Base-by-base conservation (phyloP, 2,888 invertebrate genomes). In the Cantharis flavilabris region DNA sequence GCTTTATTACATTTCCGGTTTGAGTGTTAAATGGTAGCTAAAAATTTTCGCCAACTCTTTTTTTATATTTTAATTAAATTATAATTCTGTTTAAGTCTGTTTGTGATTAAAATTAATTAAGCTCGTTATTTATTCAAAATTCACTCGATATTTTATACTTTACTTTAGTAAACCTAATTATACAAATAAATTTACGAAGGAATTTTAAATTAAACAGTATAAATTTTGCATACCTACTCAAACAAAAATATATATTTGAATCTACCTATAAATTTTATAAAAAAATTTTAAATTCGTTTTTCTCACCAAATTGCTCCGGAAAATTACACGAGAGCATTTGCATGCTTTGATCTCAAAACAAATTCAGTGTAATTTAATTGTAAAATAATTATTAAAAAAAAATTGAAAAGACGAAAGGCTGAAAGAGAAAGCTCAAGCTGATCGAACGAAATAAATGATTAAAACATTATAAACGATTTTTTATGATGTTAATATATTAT, bases 1-100 rank as follows among this genome's bases (percentile, higher is more conserved):
- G 69, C 16, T 73, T 73, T 73, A 73, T 73, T 73, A 16, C 23
- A 65, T 16, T 20, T 65, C 63, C 67, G 72, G 67, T 23, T 69
- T 72, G 23, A 26, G 67, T 7, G 26, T 67, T 67, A 23, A 67
- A 67, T 13, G 5, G 69, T 26, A 33, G 33, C 49, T 30, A 23
- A 49, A 49, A 67, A 49, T 73, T 64, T 28, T 69, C 23, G 28
- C 33, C 28, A 73, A 73, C 67, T 20, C 11, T 18, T 11, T 23
- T 65, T 67, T 67, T n/a, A 23, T 23, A 67, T n/a, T 67, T 20
- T 67, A 20, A 67, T 67, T 67, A 67, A 67, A 67, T 49, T 49
- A 49, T 49, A 9, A 49, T 49, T 49, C 49, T n/a, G 49, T 49
- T 49, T 49, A 49, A 49, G 49, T 49, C 49, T 49, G 49, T 49